Base-by-base conservation (phyloP, 1,140 invertebrate genomes). In the Drosophila trapezifrons region DNA sequence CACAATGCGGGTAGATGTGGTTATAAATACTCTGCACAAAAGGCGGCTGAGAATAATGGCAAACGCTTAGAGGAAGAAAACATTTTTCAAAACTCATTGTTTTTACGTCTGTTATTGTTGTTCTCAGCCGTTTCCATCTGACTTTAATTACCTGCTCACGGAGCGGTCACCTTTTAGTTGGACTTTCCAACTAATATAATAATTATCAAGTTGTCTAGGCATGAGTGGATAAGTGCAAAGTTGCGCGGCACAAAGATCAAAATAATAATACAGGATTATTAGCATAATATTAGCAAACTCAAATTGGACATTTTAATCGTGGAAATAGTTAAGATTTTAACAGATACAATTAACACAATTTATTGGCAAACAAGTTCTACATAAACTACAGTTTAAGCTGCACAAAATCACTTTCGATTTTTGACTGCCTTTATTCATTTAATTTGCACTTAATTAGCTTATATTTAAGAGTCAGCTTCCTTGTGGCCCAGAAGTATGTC, bases 81-180 rank as follows among this genome's bases (percentile, higher is more conserved):
- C 46, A 47, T 46, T 66, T 73, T 32, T 58, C 13, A 69, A 54
- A 38, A 45, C 79, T 47, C 12, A 76, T 86, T 85, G 69, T 85
- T 63, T 52, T 78, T 29, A 52, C 27, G 46, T 37, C 10, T 25
- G 4, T 54, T 40, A 29, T 76, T 59, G 54, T 55, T 58, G 15
- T 56, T 46, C 40, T 18, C 12, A 32, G 20, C 15, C 13, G 37
- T 51, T 45, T 10, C 18, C 51, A 32, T 37, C 20, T 25, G 27
- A 38, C 32, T 32, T 45, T 54, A 17, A 29, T 65, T 29, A 15
- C 27, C 35, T 25, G 29, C 18, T 29, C 9, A 32, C 17, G 1
- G 3, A 27, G 38, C 55, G 12, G 13, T 58, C 40, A 29, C 13
- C 20, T 17, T 66, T 59, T 7, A 22, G n/a, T 35, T 38, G 12